Evolutionary conservation across 1,140 invertebrate genomes (phyloP).

Genomic region (Stratiolaelaps scimitus): DNA sequence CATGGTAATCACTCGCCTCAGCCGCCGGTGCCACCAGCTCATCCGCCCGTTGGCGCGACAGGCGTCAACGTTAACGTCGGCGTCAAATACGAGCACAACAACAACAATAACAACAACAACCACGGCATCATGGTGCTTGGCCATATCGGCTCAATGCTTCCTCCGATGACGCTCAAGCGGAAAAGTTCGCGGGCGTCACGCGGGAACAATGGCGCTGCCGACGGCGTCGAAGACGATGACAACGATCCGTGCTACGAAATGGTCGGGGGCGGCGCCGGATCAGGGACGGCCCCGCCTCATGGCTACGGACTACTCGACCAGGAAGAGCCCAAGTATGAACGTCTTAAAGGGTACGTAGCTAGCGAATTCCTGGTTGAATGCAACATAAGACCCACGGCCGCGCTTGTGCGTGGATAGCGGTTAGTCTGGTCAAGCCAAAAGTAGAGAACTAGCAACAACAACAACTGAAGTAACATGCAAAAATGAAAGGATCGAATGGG

Average conservation of each 20-base stretch:
- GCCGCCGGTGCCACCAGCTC: slow-evolving; percentile 3
- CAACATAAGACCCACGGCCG: no score
- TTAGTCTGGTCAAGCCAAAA: no score
- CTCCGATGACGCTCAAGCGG: slow-evolving; percentile 26
- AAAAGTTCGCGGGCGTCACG: slow-evolving; percentile 20
- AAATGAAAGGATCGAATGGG: no score
- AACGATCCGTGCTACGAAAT: slow-evolving; percentile 23
- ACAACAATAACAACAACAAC: no score
- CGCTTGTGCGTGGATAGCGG: no score
- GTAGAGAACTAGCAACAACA: no score
- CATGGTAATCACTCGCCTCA: not conserved
- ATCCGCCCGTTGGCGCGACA: not conserved
- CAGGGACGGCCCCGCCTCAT: no score
- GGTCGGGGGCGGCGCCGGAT: slow-evolving; percentile 8
- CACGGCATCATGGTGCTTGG: no score
- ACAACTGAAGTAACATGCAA: no score
- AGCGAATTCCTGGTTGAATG: no score
- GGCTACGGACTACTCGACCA: not conserved
- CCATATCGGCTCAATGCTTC: slow-evolving; percentile 20
- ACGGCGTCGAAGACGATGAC: slow-evolving; percentile 1
- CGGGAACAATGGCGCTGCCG: no score
- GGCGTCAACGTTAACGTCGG: not conserved
- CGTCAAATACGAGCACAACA: slow-evolving; percentile 19
- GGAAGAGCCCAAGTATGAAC: slow-evolving; percentile 16
- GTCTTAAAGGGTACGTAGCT: slow-evolving; percentile 8